A percentile compares a stretch with the other conserved stretches of the same genome.
These are phyloP conservation scores for Tetranychus piercei DNA, from an alignment of 2,888 invertebrate species.

Conservation along the genomic window DNA sequence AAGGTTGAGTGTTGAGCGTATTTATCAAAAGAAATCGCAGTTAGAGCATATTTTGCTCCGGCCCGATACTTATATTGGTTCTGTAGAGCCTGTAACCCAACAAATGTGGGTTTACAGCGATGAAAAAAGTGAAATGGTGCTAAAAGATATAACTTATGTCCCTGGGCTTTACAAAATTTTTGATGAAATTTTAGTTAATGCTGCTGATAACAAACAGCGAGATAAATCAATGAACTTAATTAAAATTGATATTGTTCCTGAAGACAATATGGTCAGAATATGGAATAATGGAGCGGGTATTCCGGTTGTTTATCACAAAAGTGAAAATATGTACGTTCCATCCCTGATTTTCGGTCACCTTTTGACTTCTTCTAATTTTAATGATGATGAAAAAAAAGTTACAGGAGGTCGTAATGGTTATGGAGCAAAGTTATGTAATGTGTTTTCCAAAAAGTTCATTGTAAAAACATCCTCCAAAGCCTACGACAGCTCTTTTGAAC, in stretches of 20 bases:
- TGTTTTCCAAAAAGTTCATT: conserved; percentile 86
- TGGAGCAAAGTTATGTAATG: conserved; percentile 96
- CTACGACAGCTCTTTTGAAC: conserved; percentile 71
- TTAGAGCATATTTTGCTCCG: conserved; percentile 66
- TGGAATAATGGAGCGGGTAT: conserved; percentile 97
- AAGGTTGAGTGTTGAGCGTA: conserved; percentile 53
- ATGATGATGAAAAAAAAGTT: conserved; percentile 90
- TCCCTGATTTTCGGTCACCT: conserved; percentile 98
- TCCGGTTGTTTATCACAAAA: conserved; percentile 88
- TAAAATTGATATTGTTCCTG: conserved; percentile 63
- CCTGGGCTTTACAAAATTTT: conserved; percentile 97
- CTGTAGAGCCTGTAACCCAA: conserved; percentile 35
- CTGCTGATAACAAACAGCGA: conserved; percentile 90
- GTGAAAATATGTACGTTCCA: conserved; percentile 96
- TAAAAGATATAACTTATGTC: conserved; percentile 70
- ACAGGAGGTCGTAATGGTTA: conserved; percentile 84
- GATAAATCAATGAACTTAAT: conserved; percentile 76
- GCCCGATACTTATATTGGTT: conserved; percentile 94
- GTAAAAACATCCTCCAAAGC: conserved; percentile 82
- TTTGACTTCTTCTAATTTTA: conserved; percentile 93
- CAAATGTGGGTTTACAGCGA: conserved; percentile 79
- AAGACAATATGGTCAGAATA: conserved; percentile 69
- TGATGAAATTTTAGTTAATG: conserved; percentile 98
- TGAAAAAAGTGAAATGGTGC: conserved; percentile 53
- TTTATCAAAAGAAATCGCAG: conserved; percentile 36